Evolutionary conservation across 2,888 invertebrate genomes (phyloP).

Genomic region (Acrobeloides nanus): DNA sequence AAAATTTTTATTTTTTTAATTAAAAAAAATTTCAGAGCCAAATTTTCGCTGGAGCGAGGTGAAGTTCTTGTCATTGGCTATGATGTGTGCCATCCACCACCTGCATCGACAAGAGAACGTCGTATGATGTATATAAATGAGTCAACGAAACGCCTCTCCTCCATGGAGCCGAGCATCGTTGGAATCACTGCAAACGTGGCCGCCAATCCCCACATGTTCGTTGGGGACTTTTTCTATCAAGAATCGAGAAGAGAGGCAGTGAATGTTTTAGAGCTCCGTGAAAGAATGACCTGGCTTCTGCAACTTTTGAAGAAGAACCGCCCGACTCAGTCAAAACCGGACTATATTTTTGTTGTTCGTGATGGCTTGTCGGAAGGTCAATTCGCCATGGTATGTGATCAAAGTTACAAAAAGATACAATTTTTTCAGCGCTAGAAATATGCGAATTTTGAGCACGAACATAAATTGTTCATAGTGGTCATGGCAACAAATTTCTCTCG

Average conservation of each 20-base stretch:
- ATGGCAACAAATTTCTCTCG: too few relatives aligned
- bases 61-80: constrained; percentile 24
- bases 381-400: constrained; percentile 14
- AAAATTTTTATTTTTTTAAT: constrained; percentile 2
- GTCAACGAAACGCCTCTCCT: background rate
- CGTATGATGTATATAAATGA: constrained; percentile 1
- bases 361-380: constrained; percentile 29
- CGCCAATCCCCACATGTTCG: constrained; percentile 19
- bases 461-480: too few relatives aligned
- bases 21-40: constrained; percentile 9
- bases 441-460: too few relatives aligned
- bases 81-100: constrained; percentile 26
- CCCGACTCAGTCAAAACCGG: background rate
- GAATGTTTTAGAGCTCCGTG: constrained; percentile 7
- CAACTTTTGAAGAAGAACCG: constrained; percentile 3
- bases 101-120: constrained; percentile 16
- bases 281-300: constrained; percentile 12
- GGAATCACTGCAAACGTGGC: constrained; percentile 21
- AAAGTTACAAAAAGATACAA: too few relatives aligned
- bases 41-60: constrained; percentile 9
- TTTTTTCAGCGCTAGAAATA: too few relatives aligned
- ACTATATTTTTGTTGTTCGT: constrained; percentile 21
- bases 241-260: constrained; percentile 20
- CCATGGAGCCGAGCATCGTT: constrained; percentile 25
- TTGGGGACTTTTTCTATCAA: constrained; percentile 28